A percentile compares a stretch with the other conserved stretches of the same genome.
phyloP scores from a whole-genome alignment of 2,888 invertebrate genomes.

The Leptinotarsa peninsularis region DNA sequence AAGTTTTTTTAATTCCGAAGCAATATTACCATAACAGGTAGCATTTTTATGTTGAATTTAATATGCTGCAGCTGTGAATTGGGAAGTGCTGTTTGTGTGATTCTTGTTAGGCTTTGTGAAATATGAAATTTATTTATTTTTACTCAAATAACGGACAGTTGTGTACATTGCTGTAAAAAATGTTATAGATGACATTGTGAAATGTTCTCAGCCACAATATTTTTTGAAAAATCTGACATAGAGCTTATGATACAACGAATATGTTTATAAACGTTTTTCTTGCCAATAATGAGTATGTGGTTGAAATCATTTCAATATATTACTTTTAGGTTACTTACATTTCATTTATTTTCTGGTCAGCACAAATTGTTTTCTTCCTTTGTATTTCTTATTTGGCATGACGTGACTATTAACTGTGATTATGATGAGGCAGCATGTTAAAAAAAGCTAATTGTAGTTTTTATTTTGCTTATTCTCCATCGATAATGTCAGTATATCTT shows the following conservation, averaged over 20 bases:
- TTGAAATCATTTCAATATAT: conserved; percentile 33
- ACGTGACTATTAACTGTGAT: conserved; percentile 46
- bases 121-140: conserved; percentile 42
- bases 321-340: background rate
- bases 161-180: conserved; percentile 34
- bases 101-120: conserved; percentile 44
- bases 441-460: conserved; percentile 25
- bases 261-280: conserved; percentile 39
- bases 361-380: background rate
- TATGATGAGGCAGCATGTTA: conserved; percentile 41
- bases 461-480: conserved; percentile 20
- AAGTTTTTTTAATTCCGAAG: conserved; percentile 27
- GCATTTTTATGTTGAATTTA: conserved; percentile 22
- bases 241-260: conserved; percentile 48
- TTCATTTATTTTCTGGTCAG: background rate
- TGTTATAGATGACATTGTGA: conserved; percentile 21
- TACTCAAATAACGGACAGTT: conserved; percentile 30
- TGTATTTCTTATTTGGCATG: conserved; percentile 28
- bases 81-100: conserved; percentile 41
- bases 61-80: conserved; percentile 40
- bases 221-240: conserved; percentile 28
- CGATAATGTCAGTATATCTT: conserved; percentile 26
- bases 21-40: conserved; percentile 37
- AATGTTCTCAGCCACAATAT: conserved; percentile 42
- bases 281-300: conserved; percentile 43